These are phyloP conservation scores for Bradysia coprophila DNA, from an alignment of 1,140 invertebrate species.

Conservation along the genomic window DNA sequence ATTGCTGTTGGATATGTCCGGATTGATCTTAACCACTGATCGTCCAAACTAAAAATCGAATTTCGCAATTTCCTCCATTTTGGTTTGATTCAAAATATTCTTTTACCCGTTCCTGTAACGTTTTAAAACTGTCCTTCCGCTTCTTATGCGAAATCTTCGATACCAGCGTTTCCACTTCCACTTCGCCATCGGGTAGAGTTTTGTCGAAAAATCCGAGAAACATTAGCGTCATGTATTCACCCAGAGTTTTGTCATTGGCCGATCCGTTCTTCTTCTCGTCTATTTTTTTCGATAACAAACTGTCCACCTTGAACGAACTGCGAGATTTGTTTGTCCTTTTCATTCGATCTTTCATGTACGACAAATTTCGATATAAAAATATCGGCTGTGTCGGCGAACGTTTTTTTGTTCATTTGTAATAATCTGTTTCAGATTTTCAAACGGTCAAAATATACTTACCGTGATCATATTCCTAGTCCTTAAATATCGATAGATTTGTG, in stretches of 20 bases:
- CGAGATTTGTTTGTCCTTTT: constrained; percentile 58
- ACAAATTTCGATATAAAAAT: constrained; percentile 75
- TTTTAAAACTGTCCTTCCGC: constrained; percentile 54
- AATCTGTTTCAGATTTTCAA: too few species aligned
- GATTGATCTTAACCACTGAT: constrained; percentile 64
- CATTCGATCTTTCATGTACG: constrained; percentile 82
- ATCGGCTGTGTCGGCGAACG: too few species aligned
- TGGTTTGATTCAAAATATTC: too few species aligned
- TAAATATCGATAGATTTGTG: constrained; percentile 80
- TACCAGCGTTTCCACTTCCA: constrained; percentile 66
- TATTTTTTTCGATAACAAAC: constrained; percentile 41
- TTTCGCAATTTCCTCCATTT: too few species aligned
- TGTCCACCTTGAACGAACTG: constrained; percentile 50
- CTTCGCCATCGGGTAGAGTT: constrained; percentile 28
- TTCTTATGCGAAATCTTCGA: constrained; percentile 86
- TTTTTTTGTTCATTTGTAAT: too few species aligned
- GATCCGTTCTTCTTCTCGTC: constrained; percentile 29
- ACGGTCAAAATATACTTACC: constrained; percentile 56
- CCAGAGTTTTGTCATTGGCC: constrained; percentile 27
- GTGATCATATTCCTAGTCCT: constrained; percentile 66
- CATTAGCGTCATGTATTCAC: constrained; percentile 70
- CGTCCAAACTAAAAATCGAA: constrained; percentile 35
- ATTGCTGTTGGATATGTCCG: constrained; percentile 45
- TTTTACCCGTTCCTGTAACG: not conserved
- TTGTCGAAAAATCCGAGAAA: constrained; percentile 72